Evolutionary conservation across 2,888 invertebrate species (phyloP), one percentile per base, ranked within the genome.

Genomic region (Argyresthia goedartella): DNA sequence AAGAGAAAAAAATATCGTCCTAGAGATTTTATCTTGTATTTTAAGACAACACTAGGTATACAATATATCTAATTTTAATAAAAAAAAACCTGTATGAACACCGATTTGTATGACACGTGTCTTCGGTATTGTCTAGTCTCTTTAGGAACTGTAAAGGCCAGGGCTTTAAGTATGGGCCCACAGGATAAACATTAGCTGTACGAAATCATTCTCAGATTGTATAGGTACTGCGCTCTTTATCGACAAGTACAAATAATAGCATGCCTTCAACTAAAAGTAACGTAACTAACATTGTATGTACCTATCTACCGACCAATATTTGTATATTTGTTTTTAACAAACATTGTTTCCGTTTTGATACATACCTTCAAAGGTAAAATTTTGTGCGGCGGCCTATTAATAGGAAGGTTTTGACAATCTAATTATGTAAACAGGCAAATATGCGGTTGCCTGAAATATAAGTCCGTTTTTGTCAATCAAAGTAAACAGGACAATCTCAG

Each of bases 21-120:
- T 85, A 84, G 81, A 85, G 81, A 82, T 82, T 82, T 79, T 80
- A 81, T 79, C 77, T 76, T 78, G 73, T 79, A 76, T 78, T 80
- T 39, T 84, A 81, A 81, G 81, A 73, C 80, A 77, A 67, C 70
- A 64, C 76, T 76, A 82, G 77, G 71, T 72, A 64, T 75, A 71
- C 67, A 61, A 64, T 68, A 66, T 68, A 69, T 77, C 73, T 25
- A 25, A 25, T 25, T 25, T 25, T 25, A 25, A 25, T 25, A 25
- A 25, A 25, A 25, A 25, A 25, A 25, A 25, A 4, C 25, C 25
- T 76, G 64, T 71, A 66, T 70, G 62, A 55, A 69, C 60, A 67
- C 73, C 76, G 76, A 76, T 76, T 69, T 67, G 66, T 71, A 66
- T 71, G 70, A 71, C 72, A 73, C 73, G 68, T 73, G 67, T 76